phyloP scores from a whole-genome alignment of 2,888 invertebrate species.

The Conops quadrifasciatus region DNA sequence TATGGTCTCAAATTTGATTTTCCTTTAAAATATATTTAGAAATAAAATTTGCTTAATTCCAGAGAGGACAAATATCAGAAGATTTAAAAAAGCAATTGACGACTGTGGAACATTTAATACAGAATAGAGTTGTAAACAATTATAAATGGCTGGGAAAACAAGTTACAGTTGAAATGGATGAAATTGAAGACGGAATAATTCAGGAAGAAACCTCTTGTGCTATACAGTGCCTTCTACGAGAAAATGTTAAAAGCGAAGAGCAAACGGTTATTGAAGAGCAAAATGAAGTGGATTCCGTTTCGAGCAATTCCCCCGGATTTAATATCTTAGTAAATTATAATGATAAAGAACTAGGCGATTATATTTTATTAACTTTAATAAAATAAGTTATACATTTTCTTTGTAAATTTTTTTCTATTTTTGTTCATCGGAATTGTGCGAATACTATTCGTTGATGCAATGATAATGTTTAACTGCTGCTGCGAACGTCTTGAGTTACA shows the following conservation, averaged over 20 bases:
- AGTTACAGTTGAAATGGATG: not conserved
- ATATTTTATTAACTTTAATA: no score
- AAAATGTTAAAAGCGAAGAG: not conserved
- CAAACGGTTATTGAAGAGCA: not conserved
- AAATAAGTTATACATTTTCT: no score
- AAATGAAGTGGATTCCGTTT: not conserved
- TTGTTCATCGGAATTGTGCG: no score
- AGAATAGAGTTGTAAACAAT: not conserved
- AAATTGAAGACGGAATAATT: not conserved
- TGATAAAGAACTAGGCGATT: no score
- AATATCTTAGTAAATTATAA: not conserved
- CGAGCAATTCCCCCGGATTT: not conserved
- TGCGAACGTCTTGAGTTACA: no score
- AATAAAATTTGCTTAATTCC: not conserved
- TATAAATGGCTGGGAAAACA: slow-evolving; percentile 14
- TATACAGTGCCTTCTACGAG: not conserved
- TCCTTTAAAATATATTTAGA: no score
- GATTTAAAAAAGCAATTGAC: slow-evolving; percentile 1
- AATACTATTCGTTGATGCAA: no score
- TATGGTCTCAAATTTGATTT: no score
- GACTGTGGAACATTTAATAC: not conserved
- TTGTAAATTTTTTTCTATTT: not conserved
- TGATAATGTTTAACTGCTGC: no score
- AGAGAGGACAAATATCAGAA: not conserved
- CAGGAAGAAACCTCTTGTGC: slow-evolving; percentile 8